Base-by-base conservation (phyloP, 2,888 invertebrate genomes). In the Epirrhoe tristata region DNA sequence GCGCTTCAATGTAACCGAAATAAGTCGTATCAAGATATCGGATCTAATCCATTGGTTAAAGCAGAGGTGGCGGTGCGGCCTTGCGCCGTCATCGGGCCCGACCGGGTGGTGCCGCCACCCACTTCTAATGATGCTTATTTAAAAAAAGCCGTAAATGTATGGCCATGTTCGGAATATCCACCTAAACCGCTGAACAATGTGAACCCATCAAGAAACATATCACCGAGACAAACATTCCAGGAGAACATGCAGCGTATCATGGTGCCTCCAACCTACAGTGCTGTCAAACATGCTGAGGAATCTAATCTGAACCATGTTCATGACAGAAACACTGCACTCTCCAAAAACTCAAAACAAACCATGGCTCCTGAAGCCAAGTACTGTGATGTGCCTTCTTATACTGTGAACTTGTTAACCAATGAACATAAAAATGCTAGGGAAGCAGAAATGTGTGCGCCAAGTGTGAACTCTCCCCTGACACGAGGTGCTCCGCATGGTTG, bases 351-450 rank as follows among this genome's bases (percentile, higher is more conserved):
- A 36, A 93, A 92, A 77, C 75, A 83, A 73, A 88, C 83, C 78
- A 75, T 86, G 76, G 82, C 88, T 43, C 60, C 80, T 60, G 92
- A 92, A 70, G 81, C 83, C 70, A 93, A 93, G 80, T 91, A 89
- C 78, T 90, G 90, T 93, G 93, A 93, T 78, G 92, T 93, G 93
- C 92, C 93, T 93, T 93, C 93, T 93, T 93, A 90, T 85, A 75
- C 81, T 82, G 80, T 91, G 77, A 92, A 87, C 81, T 79, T 82
- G 74, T 77, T 83, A 73, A 80, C 72, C 72, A 89, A 83, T 86
- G 91, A 91, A 78, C 89, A 83, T 76, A 92, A 91, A 86, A 87
- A 74, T 83, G 73, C 81, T 69, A 85, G 88, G 72, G 88, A 82
- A 75, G 39, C 81, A 67, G 93, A 93, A 71, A 81, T 88, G 75